phyloP scores from a whole-genome alignment of 2,888 invertebrate genomes.

The Brenthis daphne region DNA sequence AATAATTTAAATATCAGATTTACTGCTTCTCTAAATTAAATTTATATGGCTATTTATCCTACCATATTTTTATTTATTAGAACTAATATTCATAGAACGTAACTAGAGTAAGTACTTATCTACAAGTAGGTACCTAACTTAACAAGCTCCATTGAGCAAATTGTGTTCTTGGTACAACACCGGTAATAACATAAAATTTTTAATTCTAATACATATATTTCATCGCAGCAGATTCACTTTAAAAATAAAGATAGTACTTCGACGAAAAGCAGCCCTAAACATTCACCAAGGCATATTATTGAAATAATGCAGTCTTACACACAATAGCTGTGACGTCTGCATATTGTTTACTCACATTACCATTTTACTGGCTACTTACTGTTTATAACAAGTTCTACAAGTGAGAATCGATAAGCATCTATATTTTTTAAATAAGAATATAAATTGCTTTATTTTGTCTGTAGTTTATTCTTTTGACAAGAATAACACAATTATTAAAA shows the following conservation, averaged over 20 bases:
- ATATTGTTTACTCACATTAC: conserved; percentile 35
- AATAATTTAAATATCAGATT: no score
- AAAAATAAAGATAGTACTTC: conserved; percentile 2
- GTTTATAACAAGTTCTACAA: conserved; percentile 9
- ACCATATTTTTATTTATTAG: no score
- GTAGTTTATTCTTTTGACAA: neutral
- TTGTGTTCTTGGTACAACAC: neutral
- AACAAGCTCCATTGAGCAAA: neutral
- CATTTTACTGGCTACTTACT: conserved; percentile 26
- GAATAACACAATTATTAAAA: neutral
- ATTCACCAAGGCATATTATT: conserved; percentile 15
- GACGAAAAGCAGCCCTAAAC: conserved; percentile 22
- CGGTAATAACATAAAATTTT: neutral
- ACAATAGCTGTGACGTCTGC: conserved; percentile 34
- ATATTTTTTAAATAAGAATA: neutral
- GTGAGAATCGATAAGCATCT: conserved; percentile 17
- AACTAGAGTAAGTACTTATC: no score
- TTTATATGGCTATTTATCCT: no score
- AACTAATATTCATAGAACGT: no score
- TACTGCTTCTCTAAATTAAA: no score
- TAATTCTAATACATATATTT: neutral
- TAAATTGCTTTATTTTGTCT: neutral
- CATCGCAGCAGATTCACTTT: no score
- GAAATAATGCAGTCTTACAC: conserved; percentile 26
- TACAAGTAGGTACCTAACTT: no score